Base-by-base conservation (phyloP, 2,113 vertebrate species). In the Glaucomys volans region DNA sequence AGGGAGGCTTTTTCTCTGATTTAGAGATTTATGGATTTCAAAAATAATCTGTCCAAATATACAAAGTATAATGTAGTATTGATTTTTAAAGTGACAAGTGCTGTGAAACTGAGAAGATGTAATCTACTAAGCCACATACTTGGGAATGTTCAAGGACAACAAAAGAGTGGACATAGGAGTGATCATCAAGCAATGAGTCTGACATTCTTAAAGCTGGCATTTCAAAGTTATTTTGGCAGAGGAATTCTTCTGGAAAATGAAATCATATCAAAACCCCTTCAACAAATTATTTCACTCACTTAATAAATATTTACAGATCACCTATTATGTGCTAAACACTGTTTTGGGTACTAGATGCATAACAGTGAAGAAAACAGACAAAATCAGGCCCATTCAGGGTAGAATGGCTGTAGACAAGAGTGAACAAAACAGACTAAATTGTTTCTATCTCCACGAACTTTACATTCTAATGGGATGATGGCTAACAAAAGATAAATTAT, bases 1-100 rank as follows among this genome's bases (percentile, higher is more conserved):
- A 81, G 5, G 2, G 83, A 91, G 35, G 28, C 42, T 84, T 64
- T 97, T 92, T 86, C 90, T 88, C n/a, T 88, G 40, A 97, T 90
- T 86, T 54, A 76, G 83, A 97, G 85, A 96, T 44, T 74, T 96
- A 28, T 86, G 52, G 81, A 24, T 91, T 98, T 97, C 11, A 96
- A 93, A 95, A 96, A 80, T 64, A 94, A 94, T 93, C 72, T 96
- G 62, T 86, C 87, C 44, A 95, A 83, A 96, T 94, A 96, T 62
- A 91, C 72, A 89, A 93, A 89, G 76, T 72, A 87, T 91, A 95
- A 96, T 87, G 40, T n/a, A 72, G 40, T 87, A 95, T 81, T 94
- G 74, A 96, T 91, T 95, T 97, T 93, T 93, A 89, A 96, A 89
- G 69, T 81, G 12, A 18, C 26, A 59, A 67, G 35, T 96, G 18